A percentile compares a stretch with the other conserved stretches of the same genome.
Conservation (phyloP, 2,797 vertebrate species). For the Micropoecilia bifurca region DNA sequence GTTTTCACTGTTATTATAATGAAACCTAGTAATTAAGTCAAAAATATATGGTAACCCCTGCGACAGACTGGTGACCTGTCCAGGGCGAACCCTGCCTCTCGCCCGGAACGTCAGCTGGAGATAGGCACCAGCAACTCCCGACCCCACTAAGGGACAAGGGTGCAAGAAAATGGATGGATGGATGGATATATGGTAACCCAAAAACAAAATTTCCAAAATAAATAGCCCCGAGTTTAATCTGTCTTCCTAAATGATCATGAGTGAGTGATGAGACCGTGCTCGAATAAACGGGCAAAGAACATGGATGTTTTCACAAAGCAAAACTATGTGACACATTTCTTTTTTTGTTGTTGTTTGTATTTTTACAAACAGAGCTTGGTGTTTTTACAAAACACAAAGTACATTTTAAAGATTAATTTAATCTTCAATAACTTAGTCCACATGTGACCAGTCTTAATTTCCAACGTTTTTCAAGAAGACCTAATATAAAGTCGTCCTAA, state of each 20-base stretch:
- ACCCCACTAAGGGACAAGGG: no score
- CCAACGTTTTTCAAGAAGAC: background rate
- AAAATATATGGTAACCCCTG: background rate
- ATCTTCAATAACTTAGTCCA: background rate
- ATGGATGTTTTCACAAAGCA: background rate
- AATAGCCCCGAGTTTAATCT: background rate
- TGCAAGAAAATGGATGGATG: no score
- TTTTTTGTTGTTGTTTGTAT: background rate
- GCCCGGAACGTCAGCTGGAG: no score
- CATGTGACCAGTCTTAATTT: background rate
- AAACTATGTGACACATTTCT: background rate
- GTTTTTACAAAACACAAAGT: background rate
- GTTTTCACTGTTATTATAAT: background rate
- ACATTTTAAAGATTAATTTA: background rate
- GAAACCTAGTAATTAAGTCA: background rate
- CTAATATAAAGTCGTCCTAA: background rate
- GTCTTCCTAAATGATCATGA: background rate
- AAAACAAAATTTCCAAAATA: background rate
- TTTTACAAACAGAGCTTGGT: background rate
- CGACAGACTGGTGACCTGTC: no score
- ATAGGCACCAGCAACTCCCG: no score
- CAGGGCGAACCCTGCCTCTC: no score
- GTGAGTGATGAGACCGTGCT: background rate
- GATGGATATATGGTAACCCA: no score
- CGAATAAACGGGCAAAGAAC: background rate